Evolutionary conservation across 2,797 vertebrate genomes (phyloP).

Genomic region (Hapalemur alaotrensis): DNA sequence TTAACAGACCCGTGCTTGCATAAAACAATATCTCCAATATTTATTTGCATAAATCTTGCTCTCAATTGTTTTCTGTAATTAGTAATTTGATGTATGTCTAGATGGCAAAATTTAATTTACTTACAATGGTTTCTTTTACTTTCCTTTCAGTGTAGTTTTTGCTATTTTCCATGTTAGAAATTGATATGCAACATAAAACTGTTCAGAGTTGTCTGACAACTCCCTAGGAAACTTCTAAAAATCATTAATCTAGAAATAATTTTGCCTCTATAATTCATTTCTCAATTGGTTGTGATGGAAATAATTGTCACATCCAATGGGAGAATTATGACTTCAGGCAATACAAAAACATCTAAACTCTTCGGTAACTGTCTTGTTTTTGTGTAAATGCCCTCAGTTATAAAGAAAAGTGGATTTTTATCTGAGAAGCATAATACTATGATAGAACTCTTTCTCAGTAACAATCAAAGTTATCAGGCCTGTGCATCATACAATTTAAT

Average conservation of each 20-base stretch:
- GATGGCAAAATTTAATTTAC: slow-evolving; percentile 54
- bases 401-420: slow-evolving; percentile 39
- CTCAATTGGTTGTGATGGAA: slow-evolving; percentile 75
- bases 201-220: slow-evolving; percentile 62
- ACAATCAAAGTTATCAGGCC: not conserved
- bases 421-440: not conserved
- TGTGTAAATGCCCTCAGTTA: slow-evolving; percentile 35
- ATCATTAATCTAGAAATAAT: slow-evolving; percentile 73
- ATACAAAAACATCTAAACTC: slow-evolving; percentile 38
- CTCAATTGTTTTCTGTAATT: slow-evolving; percentile 58
- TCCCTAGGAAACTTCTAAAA: slow-evolving; percentile 75
- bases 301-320: slow-evolving; percentile 66
- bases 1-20: not conserved
- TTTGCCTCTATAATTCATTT: slow-evolving; percentile 68
- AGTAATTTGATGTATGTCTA: slow-evolving; percentile 12
- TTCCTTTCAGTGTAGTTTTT: slow-evolving; percentile 58
- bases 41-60: slow-evolving; percentile 42
- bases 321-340: slow-evolving; percentile 51
- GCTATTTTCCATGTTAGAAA: slow-evolving; percentile 46
- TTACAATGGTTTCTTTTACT: slow-evolving; percentile 58
- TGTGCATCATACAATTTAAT: not conserved
- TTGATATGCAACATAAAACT: slow-evolving; percentile 62
- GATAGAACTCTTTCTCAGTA: not conserved
- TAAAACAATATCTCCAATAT: not conserved
- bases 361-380: slow-evolving; percentile 38